Conservation (phyloP, 2,888 invertebrate genomes). For the Elmis aenea region DNA sequence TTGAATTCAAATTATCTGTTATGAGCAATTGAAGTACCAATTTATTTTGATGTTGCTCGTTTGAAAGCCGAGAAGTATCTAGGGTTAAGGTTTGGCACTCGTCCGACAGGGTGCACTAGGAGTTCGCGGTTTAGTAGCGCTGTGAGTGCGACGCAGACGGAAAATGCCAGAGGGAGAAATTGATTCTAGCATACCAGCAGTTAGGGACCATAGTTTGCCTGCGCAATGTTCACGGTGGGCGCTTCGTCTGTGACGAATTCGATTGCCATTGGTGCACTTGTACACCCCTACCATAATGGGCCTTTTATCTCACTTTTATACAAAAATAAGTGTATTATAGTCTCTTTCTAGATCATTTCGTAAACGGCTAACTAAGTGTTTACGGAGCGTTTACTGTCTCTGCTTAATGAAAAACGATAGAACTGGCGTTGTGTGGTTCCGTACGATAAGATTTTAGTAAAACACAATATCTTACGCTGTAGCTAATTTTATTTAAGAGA, state of each 20-base stretch:
- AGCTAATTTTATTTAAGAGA: no score
- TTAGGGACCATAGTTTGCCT: slow-evolving; percentile 44
- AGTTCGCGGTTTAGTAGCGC: slow-evolving; percentile 26
- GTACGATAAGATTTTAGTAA: no score
- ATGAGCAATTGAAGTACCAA: slow-evolving; percentile 40
- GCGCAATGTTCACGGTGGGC: slow-evolving; percentile 46
- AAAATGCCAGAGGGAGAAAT: slow-evolving; percentile 32
- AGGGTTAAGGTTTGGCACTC: slow-evolving; percentile 44
- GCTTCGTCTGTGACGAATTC: slow-evolving; percentile 54
- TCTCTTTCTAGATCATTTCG: slow-evolving; percentile 25
- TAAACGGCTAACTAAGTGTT: slow-evolving; percentile 19
- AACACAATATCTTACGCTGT: no score
- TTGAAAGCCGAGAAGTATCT: slow-evolving; percentile 52
- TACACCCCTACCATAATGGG: slow-evolving; percentile 43
- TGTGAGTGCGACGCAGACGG: slow-evolving; percentile 31
- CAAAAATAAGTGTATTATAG: slow-evolving; percentile 16
- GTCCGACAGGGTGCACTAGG: slow-evolving; percentile 50
- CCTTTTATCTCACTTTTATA: slow-evolving; percentile 18
- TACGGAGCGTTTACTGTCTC: slow-evolving; percentile 21
- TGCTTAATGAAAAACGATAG: no score
- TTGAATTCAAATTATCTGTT: slow-evolving; percentile 36
- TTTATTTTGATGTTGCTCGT: slow-evolving; percentile 52
- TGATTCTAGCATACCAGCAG: slow-evolving; percentile 34
- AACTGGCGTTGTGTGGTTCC: no score
- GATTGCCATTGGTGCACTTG: slow-evolving; percentile 57